Percentiles rank a stretch among this genome's conserved stretches.
phyloP scores from a whole-genome alignment of 2,888 invertebrate genomes.

The Megalurothrips usitatus region DNA sequence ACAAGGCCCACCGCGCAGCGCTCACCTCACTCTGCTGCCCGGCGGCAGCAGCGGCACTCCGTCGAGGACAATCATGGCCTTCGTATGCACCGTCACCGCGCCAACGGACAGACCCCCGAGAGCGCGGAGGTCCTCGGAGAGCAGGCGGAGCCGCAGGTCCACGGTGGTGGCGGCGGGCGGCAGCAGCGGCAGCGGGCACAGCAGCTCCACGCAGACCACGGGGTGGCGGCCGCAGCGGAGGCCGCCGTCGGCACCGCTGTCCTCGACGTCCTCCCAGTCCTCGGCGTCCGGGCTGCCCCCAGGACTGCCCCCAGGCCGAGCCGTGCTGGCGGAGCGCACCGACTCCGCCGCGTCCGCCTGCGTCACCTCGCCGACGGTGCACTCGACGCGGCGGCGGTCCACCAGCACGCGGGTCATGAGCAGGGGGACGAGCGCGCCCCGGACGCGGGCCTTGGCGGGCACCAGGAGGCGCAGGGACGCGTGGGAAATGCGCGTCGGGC shows the following conservation, averaged over 20 bases:
- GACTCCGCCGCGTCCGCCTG: not conserved
- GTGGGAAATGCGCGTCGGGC: not conserved
- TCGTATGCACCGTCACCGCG: constrained; percentile 9
- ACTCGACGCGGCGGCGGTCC: not conserved
- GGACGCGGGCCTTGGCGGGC: not conserved
- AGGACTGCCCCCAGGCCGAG: not conserved
- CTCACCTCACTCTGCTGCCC: not conserved
- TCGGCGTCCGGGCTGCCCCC: not conserved
- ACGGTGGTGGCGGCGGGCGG: not conserved
- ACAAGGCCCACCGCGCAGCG: too few species aligned
- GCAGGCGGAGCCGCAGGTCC: not conserved
- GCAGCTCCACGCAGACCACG: not conserved
- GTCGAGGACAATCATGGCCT: not conserved
- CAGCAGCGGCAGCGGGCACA: not conserved
- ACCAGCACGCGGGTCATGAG: not conserved
- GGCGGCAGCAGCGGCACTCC: not conserved
- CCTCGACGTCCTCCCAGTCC: not conserved
- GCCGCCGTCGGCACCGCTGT: not conserved
- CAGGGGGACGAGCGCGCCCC: not conserved
- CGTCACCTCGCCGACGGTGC: not conserved
- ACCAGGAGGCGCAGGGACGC: not conserved
- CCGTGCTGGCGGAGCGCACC: not conserved
- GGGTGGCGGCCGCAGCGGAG: not conserved
- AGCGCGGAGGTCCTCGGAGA: not conserved
- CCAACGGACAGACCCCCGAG: not conserved